phyloP scores from a whole-genome alignment of 2,797 vertebrate genomes.

The Siniperca obscura region DNA sequence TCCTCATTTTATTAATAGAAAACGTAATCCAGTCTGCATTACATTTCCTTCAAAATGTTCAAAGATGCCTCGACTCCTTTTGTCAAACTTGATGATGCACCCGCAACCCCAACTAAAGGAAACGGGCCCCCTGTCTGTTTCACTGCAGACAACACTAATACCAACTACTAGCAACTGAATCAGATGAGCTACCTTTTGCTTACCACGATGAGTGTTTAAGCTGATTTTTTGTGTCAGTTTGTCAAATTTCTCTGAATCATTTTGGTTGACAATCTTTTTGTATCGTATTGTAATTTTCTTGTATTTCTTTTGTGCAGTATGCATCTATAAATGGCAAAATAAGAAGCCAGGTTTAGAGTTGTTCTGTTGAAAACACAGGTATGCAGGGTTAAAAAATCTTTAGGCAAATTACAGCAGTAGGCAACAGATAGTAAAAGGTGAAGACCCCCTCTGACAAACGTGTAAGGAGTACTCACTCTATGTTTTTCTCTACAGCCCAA shows the following conservation, averaged over 20 bases:
- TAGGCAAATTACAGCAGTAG: constrained; percentile 6
- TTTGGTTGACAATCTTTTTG: not conserved
- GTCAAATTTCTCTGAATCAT: not conserved
- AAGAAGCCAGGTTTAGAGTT: not conserved
- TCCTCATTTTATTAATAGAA: not conserved
- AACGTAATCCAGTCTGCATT: not conserved
- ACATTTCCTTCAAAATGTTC: not conserved
- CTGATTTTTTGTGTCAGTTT: not conserved
- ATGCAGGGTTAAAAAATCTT: not conserved
- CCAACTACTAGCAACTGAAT: not conserved
- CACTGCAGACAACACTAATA: not conserved
- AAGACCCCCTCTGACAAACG: constrained; percentile 13
- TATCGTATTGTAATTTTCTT: not conserved
- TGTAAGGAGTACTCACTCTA: not conserved
- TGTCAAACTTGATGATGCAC: not conserved
- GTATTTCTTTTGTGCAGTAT: not conserved
- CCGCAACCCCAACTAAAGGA: not conserved
- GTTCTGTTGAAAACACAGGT: not conserved
- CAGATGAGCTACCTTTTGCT: not conserved
- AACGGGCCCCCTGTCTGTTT: not conserved
- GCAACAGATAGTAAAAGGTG: constrained; percentile 1
- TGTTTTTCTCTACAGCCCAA: constrained; percentile 24
- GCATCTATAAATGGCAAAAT: not conserved
- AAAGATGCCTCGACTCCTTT: not conserved
- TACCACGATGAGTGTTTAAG: not conserved